Evolutionary conservation across 2,113 vertebrate species (phyloP).

Genomic region (Carassius gibelio): DNA sequence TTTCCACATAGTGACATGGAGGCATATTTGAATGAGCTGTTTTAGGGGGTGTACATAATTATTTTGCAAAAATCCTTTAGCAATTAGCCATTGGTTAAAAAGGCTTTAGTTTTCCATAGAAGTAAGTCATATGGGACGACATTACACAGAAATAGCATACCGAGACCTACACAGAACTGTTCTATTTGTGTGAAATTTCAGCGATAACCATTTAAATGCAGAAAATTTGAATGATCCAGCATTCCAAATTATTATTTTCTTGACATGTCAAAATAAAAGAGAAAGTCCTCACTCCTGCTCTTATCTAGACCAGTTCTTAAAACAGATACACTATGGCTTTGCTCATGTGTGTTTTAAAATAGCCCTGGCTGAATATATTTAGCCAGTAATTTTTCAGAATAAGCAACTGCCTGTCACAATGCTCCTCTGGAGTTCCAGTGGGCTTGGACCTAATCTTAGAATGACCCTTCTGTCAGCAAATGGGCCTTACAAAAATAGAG

Average conservation of each 20-base stretch:
- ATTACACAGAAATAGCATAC: not conserved
- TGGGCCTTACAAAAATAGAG: conserved; percentile 14
- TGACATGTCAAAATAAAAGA: not conserved
- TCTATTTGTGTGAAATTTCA: not conserved
- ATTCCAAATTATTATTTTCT: not conserved
- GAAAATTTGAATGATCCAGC: not conserved
- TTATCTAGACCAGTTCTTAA: not conserved
- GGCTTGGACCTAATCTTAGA: conserved; percentile 54
- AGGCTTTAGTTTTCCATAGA: not conserved
- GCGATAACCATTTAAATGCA: not conserved
- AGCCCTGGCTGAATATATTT: conserved; percentile 68
- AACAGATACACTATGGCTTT: not conserved
- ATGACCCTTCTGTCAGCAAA: not conserved
- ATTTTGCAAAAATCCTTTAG: not conserved
- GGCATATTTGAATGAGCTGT: no score
- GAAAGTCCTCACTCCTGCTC: not conserved
- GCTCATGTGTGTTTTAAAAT: conserved; percentile 70
- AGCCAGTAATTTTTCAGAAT: conserved; percentile 52
- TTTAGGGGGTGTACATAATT: no score
- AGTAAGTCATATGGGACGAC: not conserved
- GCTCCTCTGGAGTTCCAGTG: conserved; percentile 63
- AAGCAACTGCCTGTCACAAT: conserved; percentile 63
- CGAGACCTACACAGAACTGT: conserved; percentile 31
- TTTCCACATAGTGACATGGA: no score
- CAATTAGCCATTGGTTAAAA: not conserved